Percentiles rank a stretch among this genome's conserved stretches.
phyloP scores from a whole-genome alignment of 2,888 invertebrate species.

The Meloe dianella region DNA sequence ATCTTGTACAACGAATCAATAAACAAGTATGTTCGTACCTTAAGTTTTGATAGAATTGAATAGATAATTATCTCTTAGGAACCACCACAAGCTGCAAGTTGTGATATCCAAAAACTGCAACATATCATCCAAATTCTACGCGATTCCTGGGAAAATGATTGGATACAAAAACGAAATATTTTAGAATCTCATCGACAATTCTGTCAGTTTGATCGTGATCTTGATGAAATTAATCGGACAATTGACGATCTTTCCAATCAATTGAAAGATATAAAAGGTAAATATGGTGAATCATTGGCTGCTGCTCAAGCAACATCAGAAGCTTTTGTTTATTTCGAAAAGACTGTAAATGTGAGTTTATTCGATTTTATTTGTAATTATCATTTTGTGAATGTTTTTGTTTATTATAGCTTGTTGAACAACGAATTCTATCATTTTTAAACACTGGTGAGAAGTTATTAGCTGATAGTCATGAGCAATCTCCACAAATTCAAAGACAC shows the following conservation, averaged over 20 bases:
- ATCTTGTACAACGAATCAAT: constrained; percentile 70
- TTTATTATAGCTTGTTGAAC: constrained; percentile 68
- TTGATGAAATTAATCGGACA: constrained; percentile 73
- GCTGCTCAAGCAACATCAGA: constrained; percentile 73
- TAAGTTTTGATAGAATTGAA: constrained; percentile 41
- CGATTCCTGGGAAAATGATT: constrained; percentile 69
- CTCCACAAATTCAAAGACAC: constrained; percentile 68
- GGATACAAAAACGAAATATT: constrained; percentile 65
- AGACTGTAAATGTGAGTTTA: constrained; percentile 73
- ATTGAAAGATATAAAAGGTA: constrained; percentile 68
- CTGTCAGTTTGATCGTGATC: constrained; percentile 72
- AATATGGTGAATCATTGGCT: constrained; percentile 75
- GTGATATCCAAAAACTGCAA: constrained; percentile 73
- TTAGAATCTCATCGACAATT: constrained; percentile 69
- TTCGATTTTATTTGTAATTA: background rate
- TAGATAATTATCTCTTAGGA: constrained; percentile 57
- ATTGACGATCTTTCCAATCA: constrained; percentile 72
- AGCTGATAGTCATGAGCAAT: constrained; percentile 61
- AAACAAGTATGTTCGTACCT: constrained; percentile 60
- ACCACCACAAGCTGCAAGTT: constrained; percentile 69
- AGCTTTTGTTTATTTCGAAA: constrained; percentile 78
- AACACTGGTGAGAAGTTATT: constrained; percentile 68
- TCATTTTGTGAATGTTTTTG: background rate
- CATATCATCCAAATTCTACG: constrained; percentile 67
- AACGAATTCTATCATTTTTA: constrained; percentile 72